These are phyloP conservation scores for Drosophila robusta DNA, from an alignment of 2,888 invertebrate genomes.

Conservation along the genomic window DNA sequence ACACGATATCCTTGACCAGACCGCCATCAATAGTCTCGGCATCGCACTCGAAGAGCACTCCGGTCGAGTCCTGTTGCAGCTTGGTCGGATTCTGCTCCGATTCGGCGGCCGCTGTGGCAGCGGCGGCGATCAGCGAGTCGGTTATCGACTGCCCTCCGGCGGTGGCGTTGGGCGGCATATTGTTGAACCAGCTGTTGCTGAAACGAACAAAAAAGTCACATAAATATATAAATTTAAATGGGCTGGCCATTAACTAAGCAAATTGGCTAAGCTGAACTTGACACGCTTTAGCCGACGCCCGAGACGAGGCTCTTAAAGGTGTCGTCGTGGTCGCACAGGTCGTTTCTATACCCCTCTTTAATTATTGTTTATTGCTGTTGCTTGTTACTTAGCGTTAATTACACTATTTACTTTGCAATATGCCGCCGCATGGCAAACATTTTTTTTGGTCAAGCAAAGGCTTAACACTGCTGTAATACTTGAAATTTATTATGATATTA, in stretches of 20 bases:
- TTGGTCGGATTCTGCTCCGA: slow-evolving; percentile 72
- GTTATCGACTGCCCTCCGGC: slow-evolving; percentile 85
- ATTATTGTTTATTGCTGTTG: slow-evolving; percentile 1
- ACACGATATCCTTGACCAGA: slow-evolving; percentile 86
- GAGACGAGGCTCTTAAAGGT: slow-evolving; percentile 3
- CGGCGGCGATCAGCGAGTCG: slow-evolving; percentile 73
- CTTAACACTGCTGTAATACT: neutral
- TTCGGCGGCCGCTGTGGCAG: slow-evolving; percentile 66
- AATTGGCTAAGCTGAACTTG: slow-evolving; percentile 62
- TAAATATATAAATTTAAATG: slow-evolving; percentile 33
- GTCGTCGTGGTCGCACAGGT: slow-evolving; percentile 12
- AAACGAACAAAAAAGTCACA: slow-evolving; percentile 18
- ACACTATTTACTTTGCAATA: slow-evolving; percentile 1
- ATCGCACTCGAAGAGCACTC: slow-evolving; percentile 89
- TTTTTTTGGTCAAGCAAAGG: neutral
- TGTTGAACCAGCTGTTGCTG: slow-evolving; percentile 47
- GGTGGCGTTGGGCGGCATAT: slow-evolving; percentile 87
- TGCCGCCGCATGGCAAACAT: neutral
- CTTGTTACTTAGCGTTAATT: slow-evolving; percentile 13
- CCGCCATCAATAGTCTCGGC: slow-evolving; percentile 88
- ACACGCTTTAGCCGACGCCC: slow-evolving; percentile 50
- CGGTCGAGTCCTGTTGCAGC: slow-evolving; percentile 84
- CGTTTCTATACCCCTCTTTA: neutral
- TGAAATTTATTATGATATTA: too few species aligned
- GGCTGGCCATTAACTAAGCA: slow-evolving; percentile 33